These are phyloP conservation scores for Eciton burchellii DNA, from an alignment of 1,140 invertebrate species.

Conservation along the genomic window DNA sequence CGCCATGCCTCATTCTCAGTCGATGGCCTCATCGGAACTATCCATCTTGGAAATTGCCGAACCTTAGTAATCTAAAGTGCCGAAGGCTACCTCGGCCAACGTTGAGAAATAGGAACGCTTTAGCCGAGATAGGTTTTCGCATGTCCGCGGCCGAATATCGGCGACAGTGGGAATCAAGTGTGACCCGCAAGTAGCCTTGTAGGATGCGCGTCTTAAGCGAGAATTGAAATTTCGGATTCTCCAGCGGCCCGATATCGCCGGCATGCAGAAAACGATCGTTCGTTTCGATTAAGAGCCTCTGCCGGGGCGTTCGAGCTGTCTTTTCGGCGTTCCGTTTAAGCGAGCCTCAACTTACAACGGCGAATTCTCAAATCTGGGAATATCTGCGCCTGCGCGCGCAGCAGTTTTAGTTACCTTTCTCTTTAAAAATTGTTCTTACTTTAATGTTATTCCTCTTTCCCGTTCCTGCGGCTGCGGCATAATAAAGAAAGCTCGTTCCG, in stretches of 20 bases:
- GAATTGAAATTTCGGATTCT: background rate
- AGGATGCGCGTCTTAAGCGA: background rate
- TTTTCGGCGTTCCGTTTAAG: background rate
- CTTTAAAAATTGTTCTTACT: constrained; percentile 54
- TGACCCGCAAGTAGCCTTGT: background rate
- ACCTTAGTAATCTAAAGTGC: constrained; percentile 67
- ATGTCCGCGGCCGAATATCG: constrained; percentile 1
- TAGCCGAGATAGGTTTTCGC: constrained; percentile 40
- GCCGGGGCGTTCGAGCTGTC: too few relatives aligned
- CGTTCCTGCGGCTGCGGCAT: constrained; percentile 22
- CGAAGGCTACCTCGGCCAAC: constrained; percentile 53
- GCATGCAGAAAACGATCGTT: too few relatives aligned
- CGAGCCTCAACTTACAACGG: background rate
- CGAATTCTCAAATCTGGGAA: background rate
- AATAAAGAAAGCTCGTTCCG: constrained; percentile 62
- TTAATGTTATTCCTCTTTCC: constrained; percentile 12
- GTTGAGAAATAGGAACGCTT: constrained; percentile 49
- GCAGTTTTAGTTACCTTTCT: background rate
- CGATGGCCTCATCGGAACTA: constrained; percentile 60
- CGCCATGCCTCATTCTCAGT: constrained; percentile 56
- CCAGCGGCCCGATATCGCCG: too few relatives aligned
- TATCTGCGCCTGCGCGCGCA: background rate
- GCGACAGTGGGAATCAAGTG: constrained; percentile 20
- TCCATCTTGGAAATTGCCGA: constrained; percentile 65
- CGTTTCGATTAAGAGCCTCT: too few relatives aligned